A percentile compares a stretch with the other conserved stretches of the same genome.
These are phyloP conservation scores for Magallana angulata DNA, from an alignment of 1,140 invertebrate species.

Conservation along the genomic window DNA sequence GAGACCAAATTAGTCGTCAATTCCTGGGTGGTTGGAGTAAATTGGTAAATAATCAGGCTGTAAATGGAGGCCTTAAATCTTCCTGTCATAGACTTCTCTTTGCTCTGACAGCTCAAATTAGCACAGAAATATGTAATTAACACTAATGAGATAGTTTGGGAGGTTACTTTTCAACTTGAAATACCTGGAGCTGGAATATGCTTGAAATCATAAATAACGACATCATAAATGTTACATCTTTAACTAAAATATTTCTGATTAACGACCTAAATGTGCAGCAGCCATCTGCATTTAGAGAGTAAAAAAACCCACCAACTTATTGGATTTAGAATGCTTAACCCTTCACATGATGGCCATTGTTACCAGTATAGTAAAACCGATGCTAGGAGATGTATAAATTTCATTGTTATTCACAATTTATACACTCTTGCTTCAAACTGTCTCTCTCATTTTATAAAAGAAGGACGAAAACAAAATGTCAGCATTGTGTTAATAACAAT, in stretches of 20 bases:
- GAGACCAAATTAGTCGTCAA: conserved; percentile 27
- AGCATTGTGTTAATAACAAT: no score
- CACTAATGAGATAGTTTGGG: conserved; percentile 27
- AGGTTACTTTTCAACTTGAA: not conserved
- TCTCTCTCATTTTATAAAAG: no score
- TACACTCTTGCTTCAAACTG: no score
- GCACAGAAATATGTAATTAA: conserved; percentile 30
- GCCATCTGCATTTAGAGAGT: no score
- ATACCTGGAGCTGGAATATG: not conserved
- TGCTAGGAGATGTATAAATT: no score
- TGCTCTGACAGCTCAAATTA: conserved; percentile 33
- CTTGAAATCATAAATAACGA: conserved; percentile 19
- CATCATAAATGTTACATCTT: conserved; percentile 4
- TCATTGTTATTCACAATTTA: no score
- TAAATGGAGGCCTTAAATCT: conserved; percentile 29
- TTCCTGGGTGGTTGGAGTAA: conserved; percentile 32
- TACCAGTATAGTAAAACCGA: no score
- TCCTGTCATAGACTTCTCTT: not conserved
- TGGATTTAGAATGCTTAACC: no score
- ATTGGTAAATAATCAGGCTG: conserved; percentile 15
- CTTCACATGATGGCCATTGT: no score
- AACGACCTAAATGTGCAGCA: no score
- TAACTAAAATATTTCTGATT: not conserved
- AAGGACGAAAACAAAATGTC: no score
- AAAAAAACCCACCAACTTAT: no score